These are phyloP conservation scores for Cylas formicarius DNA, from an alignment of 1,140 invertebrate genomes.

Conservation along the genomic window DNA sequence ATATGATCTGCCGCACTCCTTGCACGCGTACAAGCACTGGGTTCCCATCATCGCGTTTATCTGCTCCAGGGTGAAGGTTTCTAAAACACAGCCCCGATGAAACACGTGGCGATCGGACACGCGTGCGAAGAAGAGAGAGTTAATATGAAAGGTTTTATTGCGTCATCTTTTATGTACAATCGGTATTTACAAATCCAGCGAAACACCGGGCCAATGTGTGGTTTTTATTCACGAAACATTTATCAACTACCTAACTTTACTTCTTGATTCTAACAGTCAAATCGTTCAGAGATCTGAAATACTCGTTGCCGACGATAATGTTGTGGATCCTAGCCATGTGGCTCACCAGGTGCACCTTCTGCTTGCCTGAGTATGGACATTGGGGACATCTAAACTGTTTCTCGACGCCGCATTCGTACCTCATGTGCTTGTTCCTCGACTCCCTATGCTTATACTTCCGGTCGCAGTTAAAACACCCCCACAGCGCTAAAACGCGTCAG, in stretches of 20 bases:
- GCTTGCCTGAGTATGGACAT: constrained; percentile 13
- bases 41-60: constrained; percentile 19
- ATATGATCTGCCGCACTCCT: constrained; percentile 29
- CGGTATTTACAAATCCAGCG: no score
- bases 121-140: no score
- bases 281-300: no score
- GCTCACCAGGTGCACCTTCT: constrained; percentile 21
- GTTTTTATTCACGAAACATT: no score
- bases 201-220: no score
- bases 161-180: no score
- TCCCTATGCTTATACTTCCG: constrained; percentile 21
- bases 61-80: constrained; percentile 16
- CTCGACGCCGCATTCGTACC: constrained; percentile 46
- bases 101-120: no score
- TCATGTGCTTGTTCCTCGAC: constrained; percentile 46
- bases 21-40: constrained; percentile 14
- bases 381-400: constrained; percentile 34
- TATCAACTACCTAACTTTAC: no score
- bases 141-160: no score
- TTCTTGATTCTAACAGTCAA: no score
- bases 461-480: constrained; percentile 10
- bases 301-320: constrained; percentile 7
- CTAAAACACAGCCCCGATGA: constrained; percentile 10
- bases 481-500: constrained; percentile 14
- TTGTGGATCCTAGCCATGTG: constrained; percentile 23